Evolutionary conservation across 1,140 invertebrate species (phyloP).

Genomic region (Cyclina sinensis): DNA sequence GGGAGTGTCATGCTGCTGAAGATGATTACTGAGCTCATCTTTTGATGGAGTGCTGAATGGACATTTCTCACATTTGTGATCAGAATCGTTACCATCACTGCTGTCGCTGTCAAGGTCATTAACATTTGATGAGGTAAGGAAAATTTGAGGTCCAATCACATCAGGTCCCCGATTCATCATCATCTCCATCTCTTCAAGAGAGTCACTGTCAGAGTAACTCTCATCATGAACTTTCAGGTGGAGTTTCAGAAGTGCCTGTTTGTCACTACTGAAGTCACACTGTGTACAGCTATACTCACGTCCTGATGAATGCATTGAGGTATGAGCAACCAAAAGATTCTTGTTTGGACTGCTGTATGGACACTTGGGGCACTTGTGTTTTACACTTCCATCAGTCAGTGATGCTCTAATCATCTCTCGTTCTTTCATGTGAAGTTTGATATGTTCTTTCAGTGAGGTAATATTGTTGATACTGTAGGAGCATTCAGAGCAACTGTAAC

Average conservation of each 20-base stretch:
- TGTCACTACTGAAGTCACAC: constrained; percentile 77
- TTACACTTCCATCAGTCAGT: neutral
- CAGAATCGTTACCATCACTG: constrained; percentile 70
- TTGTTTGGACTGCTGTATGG: constrained; percentile 70
- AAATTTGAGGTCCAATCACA: constrained; percentile 71
- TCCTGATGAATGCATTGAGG: constrained; percentile 71
- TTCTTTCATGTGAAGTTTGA: constrained; percentile 76
- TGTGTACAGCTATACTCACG: constrained; percentile 71
- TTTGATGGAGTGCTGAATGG: constrained; percentile 79
- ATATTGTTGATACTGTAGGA: constrained; percentile 80
- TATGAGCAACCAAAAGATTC: constrained; percentile 71
- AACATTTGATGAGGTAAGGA: constrained; percentile 65
- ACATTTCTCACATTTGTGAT: constrained; percentile 81
- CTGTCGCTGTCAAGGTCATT: constrained; percentile 69
- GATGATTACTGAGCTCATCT: constrained; percentile 74
- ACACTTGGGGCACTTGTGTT: constrained; percentile 69
- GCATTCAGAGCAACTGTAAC: constrained; percentile 81
- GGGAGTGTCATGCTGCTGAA: constrained; percentile 72
- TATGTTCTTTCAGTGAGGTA: constrained; percentile 80
- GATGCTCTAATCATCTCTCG: constrained; percentile 22
- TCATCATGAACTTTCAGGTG: constrained; percentile 72
- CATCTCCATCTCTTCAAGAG: constrained; percentile 54
- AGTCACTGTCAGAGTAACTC: constrained; percentile 45
- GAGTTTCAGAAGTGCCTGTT: constrained; percentile 52
- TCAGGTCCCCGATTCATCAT: constrained; percentile 64